A percentile compares a stretch with the other conserved stretches of the same genome.
Conservation (phyloP, 2,888 invertebrate species). For the Physocephala rufipes region DNA sequence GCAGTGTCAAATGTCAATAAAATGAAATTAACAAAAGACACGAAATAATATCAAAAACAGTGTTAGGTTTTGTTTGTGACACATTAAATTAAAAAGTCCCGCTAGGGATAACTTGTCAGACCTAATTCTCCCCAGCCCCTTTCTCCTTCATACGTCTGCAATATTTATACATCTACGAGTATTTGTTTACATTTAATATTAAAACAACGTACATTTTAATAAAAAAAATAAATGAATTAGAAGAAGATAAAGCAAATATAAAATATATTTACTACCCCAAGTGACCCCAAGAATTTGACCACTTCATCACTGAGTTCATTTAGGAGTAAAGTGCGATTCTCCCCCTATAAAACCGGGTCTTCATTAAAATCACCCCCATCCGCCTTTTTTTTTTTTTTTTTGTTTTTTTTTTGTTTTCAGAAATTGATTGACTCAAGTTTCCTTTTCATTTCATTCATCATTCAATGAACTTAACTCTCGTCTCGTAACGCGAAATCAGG, state of each 20-base stretch:
- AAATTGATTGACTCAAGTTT: constrained; percentile 45
- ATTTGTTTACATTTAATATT: constrained; percentile 14
- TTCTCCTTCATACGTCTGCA: too few relatives aligned
- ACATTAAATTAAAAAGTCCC: too few relatives aligned
- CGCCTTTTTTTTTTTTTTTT: too few relatives aligned
- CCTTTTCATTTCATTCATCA: constrained; percentile 29
- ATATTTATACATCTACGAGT: too few relatives aligned
- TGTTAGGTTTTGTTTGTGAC: too few relatives aligned
- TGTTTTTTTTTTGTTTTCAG: too few relatives aligned
- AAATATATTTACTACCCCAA: constrained; percentile 30
- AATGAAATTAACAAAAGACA: too few relatives aligned
- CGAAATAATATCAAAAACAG: too few relatives aligned
- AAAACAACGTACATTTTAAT: constrained; percentile 23
- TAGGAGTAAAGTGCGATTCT: constrained; percentile 25
- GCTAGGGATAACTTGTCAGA: too few relatives aligned
- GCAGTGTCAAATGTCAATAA: too few relatives aligned
- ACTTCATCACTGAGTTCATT: constrained; percentile 38
- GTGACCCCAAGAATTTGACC: constrained; percentile 23
- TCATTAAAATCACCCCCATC: constrained; percentile 42
- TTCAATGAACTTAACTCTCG: constrained; percentile 49
- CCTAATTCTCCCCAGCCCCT: too few relatives aligned
- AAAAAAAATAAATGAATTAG: constrained; percentile 20
- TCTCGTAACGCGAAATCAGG: constrained; percentile 47
- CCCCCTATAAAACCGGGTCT: neutral
- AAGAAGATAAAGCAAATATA: constrained; percentile 13